These are phyloP conservation scores for Tamandua tetradactyla DNA, from an alignment of 2,797 vertebrate species.

Conservation along the genomic window DNA sequence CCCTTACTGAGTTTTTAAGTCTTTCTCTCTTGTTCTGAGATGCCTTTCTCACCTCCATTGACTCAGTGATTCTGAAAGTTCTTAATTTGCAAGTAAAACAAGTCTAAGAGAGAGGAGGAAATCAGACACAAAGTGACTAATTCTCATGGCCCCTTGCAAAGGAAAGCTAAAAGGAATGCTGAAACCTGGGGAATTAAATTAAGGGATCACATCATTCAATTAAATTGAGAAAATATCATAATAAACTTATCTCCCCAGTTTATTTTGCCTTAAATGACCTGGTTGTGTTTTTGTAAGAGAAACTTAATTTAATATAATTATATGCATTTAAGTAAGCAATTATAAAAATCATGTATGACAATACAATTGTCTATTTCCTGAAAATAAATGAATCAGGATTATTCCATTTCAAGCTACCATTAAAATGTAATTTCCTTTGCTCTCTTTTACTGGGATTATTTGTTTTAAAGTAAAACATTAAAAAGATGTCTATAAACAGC, in stretches of 20 bases:
- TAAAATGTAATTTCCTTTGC: constrained; percentile 79
- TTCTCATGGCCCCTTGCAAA: constrained; percentile 55
- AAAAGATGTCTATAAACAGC: constrained; percentile 73
- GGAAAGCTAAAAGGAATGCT: constrained; percentile 53
- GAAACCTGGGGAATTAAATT: constrained; percentile 34
- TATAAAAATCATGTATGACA: constrained; percentile 91
- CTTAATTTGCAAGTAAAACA: constrained; percentile 74
- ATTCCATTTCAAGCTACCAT: constrained; percentile 82
- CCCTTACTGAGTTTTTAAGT: constrained; percentile 60
- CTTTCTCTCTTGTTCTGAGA: constrained; percentile 86
- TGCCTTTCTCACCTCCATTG: constrained; percentile 89
- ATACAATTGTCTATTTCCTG: constrained; percentile 90
- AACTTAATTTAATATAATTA: constrained; percentile 93
- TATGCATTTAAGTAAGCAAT: constrained; percentile 91
- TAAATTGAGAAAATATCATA: constrained; percentile 68
- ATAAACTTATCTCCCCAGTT: constrained; percentile 90
- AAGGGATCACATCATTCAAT: constrained; percentile 61
- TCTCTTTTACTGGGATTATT: constrained; percentile 75
- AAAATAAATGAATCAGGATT: constrained; percentile 91
- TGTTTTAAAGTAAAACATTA: constrained; percentile 80
- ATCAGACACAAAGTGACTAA: constrained; percentile 54
- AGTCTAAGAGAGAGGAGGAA: constrained; percentile 61
- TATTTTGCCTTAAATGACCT: constrained; percentile 93
- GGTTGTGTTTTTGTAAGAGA: constrained; percentile 93
- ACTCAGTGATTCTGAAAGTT: constrained; percentile 74